Base-by-base conservation (phyloP, 2,113 vertebrate genomes). In the Parotia lawesii region DNA sequence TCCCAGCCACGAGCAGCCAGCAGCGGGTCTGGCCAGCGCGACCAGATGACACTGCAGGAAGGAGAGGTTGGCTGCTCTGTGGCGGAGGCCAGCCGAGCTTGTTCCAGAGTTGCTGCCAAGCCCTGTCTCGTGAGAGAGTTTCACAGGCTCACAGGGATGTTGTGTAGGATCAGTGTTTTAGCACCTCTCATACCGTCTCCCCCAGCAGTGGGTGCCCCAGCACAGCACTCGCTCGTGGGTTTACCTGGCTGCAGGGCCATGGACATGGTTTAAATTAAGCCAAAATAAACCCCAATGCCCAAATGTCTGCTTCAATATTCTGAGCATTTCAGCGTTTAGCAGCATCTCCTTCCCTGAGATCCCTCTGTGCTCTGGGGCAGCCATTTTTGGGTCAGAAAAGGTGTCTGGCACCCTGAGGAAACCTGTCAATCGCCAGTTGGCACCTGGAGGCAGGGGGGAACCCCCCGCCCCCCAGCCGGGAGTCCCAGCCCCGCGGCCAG, bases 31-130 rank as follows among this genome's bases (percentile, higher is more conserved):
- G 87, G 92, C 94, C 79, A 33, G 76, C 12, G 0, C 19, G 0
- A 84, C 77, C 56, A 22, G 94, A 94, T 93, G 95, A 90, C 90
- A 64, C 85, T 21, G 78, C 90, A 75, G 90, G 85, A 82, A 92
- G 88, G 75, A 79, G 90, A 85, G 44, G 42, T 51, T 96, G 93
- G 94, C 89, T 67, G 90, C 78, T 65, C 57, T 37, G 3, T 71
- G 87, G 80, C 37, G 24, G 56, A 76, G 69, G 64, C 76, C 0
- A 1, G 73, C 64, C 1, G 11, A 85, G 88, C 75, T 91, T 7
- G 2, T 94, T 90, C 78, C 85, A 83, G 93, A 8, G 10, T 78
- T 27, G 65, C 77, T 87, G 92, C 95, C 93, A 84, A 95, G 81
- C 58, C 23, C 45, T 25, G 84, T 85, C 92, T 79, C 45, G 40